phyloP scores from a whole-genome alignment of 2,888 invertebrate species.

The Andrena hattorfiana region DNA sequence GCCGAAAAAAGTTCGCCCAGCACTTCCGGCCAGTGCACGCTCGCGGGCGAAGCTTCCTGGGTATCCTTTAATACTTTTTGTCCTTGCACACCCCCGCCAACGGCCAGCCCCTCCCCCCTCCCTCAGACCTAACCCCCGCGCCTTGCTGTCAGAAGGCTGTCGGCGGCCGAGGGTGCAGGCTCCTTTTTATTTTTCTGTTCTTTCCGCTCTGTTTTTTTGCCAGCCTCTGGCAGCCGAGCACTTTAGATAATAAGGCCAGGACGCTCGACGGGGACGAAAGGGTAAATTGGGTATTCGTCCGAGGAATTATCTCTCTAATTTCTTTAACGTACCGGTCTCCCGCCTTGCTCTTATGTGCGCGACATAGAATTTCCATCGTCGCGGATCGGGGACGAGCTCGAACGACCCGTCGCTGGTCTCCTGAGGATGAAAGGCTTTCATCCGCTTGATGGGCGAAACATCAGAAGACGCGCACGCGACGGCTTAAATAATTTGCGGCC shows the following conservation, averaged over 20 bases:
- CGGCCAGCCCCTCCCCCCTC: slow-evolving; percentile 13
- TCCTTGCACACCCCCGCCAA: slow-evolving; percentile 68
- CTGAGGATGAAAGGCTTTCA: slow-evolving; percentile 67
- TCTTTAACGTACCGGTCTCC: slow-evolving; percentile 88
- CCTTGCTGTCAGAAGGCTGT: slow-evolving; percentile 69
- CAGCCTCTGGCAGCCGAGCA: slow-evolving; percentile 79
- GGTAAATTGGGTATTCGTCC: slow-evolving; percentile 85
- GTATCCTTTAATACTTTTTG: slow-evolving; percentile 78
- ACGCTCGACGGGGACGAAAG: slow-evolving; percentile 79
- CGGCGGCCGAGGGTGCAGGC: slow-evolving; percentile 45
- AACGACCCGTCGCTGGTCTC: slow-evolving; percentile 48
- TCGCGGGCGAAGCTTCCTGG: slow-evolving; percentile 55
- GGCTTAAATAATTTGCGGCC: slow-evolving; percentile 48
- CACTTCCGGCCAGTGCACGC: slow-evolving; percentile 60
- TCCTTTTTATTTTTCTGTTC: slow-evolving; percentile 61
- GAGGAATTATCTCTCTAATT: slow-evolving; percentile 85
- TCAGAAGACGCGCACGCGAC: slow-evolving; percentile 45
- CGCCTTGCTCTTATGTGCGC: slow-evolving; percentile 74
- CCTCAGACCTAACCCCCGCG: slow-evolving; percentile 61
- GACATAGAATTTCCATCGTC: slow-evolving; percentile 68
- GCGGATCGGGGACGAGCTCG: slow-evolving; percentile 57
- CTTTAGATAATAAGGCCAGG: slow-evolving; percentile 85
- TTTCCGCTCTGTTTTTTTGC: slow-evolving; percentile 26
- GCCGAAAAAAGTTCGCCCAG: slow-evolving; percentile 74
- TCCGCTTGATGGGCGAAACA: slow-evolving; percentile 52